These are phyloP conservation scores for Nylanderia fulva DNA, from an alignment of 1,140 invertebrate species.

Conservation along the genomic window DNA sequence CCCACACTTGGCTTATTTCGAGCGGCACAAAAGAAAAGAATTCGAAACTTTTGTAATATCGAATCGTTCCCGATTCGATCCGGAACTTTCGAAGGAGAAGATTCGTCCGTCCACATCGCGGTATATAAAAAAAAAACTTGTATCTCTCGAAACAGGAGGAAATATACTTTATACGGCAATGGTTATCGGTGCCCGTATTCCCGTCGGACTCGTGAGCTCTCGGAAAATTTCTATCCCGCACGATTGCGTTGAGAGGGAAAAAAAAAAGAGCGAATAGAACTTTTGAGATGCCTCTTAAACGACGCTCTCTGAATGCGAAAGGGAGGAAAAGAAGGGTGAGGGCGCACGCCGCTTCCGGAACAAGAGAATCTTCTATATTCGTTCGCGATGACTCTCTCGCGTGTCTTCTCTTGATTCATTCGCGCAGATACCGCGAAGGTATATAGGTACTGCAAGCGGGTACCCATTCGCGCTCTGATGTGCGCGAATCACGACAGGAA, in stretches of 20 bases:
- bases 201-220: constrained; percentile 45
- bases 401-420: constrained; percentile 51
- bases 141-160: constrained; percentile 29
- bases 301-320: constrained; percentile 44
- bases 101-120: constrained; percentile 27
- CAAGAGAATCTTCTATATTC: constrained; percentile 57
- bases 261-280: constrained; percentile 16
- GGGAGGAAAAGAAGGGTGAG: constrained; percentile 22
- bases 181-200: constrained; percentile 47
- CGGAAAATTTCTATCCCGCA: constrained; percentile 53
- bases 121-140: constrained; percentile 40
- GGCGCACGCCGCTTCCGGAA: background rate
- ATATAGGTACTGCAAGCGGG: constrained; percentile 12
- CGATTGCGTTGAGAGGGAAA: constrained; percentile 19
- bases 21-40: constrained; percentile 7
- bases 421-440: constrained; percentile 39
- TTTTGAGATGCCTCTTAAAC: constrained; percentile 39
- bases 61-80: background rate
- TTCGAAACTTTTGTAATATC: constrained; percentile 44
- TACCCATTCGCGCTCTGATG: constrained; percentile 38
- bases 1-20: constrained; percentile 16
- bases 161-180: constrained; percentile 44
- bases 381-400: constrained; percentile 49
- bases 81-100: constrained; percentile 43
- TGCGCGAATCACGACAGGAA: constrained; percentile 25